Evolutionary conservation across 2,888 invertebrate species (phyloP), one percentile per base, ranked within the genome.

Genomic region (Pollenia amentaria): DNA sequence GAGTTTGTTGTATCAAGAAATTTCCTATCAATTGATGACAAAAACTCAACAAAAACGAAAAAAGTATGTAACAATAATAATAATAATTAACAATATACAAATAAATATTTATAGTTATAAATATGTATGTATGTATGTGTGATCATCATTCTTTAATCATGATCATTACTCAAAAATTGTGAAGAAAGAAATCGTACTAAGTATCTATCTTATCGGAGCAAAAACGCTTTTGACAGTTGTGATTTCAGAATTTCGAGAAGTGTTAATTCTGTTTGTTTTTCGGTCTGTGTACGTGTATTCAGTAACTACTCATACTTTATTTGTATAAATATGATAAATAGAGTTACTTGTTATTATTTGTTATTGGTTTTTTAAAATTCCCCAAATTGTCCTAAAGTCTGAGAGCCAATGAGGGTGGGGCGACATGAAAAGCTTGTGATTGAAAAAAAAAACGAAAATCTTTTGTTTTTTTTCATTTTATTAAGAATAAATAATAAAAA

Each of bases 201-300:
- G 69, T 69, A 75, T 18, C 57, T 72, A 87, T 81, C 87, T 84
- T 87, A 87, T 84, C 87, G 65, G 64, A 70, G 55, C 8, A 76
- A 64, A 81, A 38, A 69, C 42, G 48, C 70, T 81, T 84, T 76
- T 77, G 81, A 76, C 85, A 77, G 48, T 80, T 55, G 51, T 76
- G 64, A 64, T 76, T 80, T 80, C 75, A 69, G 40, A 84, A 65
- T 42, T 79, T 75, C 53, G 29, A 79, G n/a, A 85, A 60, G 48
- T 72, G 21, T 80, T 76, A 70, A 85, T 67, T 82, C 73, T 64
- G 29, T 77, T 62, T 29, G 29, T 1, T 29, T 29, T 29, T 29
- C 42, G 42, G 60, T 44, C 53, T 57, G 65, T 16, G 18, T 73
- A 48, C 67, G 57, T 73, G 14, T 64, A 21, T 38, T 40, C 12